Evolutionary conservation across 2,888 invertebrate genomes (phyloP).

Genomic region (Drosophila neoperkinsi): DNA sequence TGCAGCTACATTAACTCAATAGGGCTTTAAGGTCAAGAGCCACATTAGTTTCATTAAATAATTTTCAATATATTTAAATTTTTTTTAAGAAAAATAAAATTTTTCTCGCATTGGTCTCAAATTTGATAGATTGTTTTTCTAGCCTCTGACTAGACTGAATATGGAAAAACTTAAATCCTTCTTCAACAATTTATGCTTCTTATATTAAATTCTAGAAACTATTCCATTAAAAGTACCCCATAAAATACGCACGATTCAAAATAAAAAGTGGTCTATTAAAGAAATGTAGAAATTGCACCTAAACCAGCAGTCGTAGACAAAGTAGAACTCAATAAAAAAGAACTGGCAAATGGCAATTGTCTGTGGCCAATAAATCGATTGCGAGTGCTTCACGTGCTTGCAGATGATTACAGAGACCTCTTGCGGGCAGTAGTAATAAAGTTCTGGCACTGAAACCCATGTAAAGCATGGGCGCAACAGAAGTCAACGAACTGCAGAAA

Average conservation of each 20-base stretch:
- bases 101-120: background rate
- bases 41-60: background rate
- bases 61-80: background rate
- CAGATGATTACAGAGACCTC: slow-evolving; percentile 36
- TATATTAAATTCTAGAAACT: background rate
- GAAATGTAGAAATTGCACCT: background rate
- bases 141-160: background rate
- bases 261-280: background rate
- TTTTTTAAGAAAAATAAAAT: background rate
- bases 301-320: background rate
- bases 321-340: slow-evolving; percentile 3
- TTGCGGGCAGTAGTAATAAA: slow-evolving; percentile 4
- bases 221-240: background rate
- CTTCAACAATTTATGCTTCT: background rate
- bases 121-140: background rate
- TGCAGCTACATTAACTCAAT: slow-evolving; percentile 40
- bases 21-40: slow-evolving; percentile 34
- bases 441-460: slow-evolving; percentile 31
- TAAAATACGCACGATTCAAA: background rate
- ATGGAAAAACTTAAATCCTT: background rate
- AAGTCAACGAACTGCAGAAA: slow-evolving; percentile 68
- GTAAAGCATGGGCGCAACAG: slow-evolving; percentile 1
- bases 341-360: slow-evolving; percentile 31
- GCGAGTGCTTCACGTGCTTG: slow-evolving; percentile 39
- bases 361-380: slow-evolving; percentile 27